A percentile compares a stretch with the other conserved stretches of the same genome.
phyloP scores from a whole-genome alignment of 2,888 invertebrate species.

The Holacanthella duospinosa region DNA sequence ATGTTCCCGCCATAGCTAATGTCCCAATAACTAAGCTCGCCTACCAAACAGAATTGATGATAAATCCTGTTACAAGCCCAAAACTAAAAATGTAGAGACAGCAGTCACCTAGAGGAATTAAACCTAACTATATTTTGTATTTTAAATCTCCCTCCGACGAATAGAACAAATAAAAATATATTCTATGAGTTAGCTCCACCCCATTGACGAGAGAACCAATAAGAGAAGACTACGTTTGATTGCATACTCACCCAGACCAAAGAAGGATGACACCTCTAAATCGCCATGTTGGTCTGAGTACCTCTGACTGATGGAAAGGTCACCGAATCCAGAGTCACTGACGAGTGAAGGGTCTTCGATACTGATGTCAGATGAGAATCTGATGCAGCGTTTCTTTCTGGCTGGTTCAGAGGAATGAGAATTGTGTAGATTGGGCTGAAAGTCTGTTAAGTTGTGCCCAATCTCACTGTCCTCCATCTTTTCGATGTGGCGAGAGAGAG shows the following conservation, averaged over 20 bases:
- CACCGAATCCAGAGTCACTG: slow-evolving; percentile 33
- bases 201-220: neutral
- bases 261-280: slow-evolving; percentile 29
- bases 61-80: no score
- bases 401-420: slow-evolving; percentile 22
- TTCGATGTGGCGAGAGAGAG: neutral
- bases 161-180: no score
- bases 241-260: slow-evolving; percentile 28
- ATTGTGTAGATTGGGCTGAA: neutral
- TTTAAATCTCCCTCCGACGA: no score
- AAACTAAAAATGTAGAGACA: no score
- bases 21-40: no score
- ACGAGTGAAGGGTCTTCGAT: slow-evolving; percentile 30
- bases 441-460: neutral
- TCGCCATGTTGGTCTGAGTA: slow-evolving; percentile 31
- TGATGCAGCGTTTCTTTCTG: slow-evolving; percentile 34
- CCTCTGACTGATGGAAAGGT: slow-evolving; percentile 21
- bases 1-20: no score
- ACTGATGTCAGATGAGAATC: slow-evolving; percentile 31
- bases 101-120: no score
- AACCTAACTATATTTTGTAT: no score
- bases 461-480: neutral
- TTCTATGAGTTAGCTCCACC: no score
- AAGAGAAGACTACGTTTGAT: neutral
- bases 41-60: no score